Conservation (phyloP, 2,113 vertebrate genomes). For the Gadus chalcogrammus region DNA sequence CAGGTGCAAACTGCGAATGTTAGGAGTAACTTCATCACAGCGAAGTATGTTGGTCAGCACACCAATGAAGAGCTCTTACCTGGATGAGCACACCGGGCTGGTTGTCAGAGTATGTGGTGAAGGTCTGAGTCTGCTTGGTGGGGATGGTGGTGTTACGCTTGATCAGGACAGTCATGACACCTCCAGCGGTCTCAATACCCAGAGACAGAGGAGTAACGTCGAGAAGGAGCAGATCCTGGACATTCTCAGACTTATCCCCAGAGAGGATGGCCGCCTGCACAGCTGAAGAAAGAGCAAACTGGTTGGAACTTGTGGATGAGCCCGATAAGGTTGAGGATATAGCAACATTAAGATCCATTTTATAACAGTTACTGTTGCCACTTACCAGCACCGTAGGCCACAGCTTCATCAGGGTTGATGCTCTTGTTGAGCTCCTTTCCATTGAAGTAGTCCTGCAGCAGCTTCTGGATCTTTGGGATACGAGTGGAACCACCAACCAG, state of each 20-base stretch:
- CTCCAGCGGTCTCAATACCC: slow-evolving; percentile 66
- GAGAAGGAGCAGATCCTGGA: slow-evolving; percentile 64
- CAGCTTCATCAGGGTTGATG: slow-evolving; percentile 56
- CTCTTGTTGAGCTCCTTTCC: slow-evolving; percentile 52
- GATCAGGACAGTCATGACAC: slow-evolving; percentile 64
- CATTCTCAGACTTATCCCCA: slow-evolving; percentile 63
- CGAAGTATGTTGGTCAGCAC: neutral
- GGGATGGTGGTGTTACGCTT: slow-evolving; percentile 68
- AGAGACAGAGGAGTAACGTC: slow-evolving; percentile 66
- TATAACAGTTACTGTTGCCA: neutral
- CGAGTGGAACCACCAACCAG: slow-evolving; percentile 51
- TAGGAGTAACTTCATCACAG: slow-evolving; percentile 75
- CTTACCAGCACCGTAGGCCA: slow-evolving; percentile 61
- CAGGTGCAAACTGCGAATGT: slow-evolving; percentile 69
- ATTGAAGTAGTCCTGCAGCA: slow-evolving; percentile 63
- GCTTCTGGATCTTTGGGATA: slow-evolving; percentile 59
- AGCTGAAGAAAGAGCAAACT: slow-evolving; percentile 23
- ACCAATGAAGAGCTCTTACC: slow-evolving; percentile 14
- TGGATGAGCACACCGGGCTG: slow-evolving; percentile 62
- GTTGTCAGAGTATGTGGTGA: slow-evolving; percentile 63
- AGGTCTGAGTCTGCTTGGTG: slow-evolving; percentile 65
- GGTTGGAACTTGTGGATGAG: neutral
- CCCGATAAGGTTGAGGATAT: neutral
- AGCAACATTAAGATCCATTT: neutral
- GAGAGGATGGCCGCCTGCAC: slow-evolving; percentile 67